Evolutionary conservation across 1,140 invertebrate species (phyloP).

Genomic region (Dufourea novaeangliae): DNA sequence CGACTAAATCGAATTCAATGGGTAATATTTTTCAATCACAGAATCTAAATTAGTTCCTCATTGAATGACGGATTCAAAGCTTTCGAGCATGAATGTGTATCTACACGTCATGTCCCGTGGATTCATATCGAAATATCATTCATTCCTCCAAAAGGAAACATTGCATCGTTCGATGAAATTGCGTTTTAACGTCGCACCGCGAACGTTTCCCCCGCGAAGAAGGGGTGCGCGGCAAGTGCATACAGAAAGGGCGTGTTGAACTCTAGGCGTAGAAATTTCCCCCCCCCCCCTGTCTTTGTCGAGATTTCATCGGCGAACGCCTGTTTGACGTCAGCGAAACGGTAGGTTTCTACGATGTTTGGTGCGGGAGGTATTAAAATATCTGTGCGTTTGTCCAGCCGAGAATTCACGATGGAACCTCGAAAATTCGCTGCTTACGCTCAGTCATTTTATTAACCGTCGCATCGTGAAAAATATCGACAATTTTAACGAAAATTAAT

Average conservation of each 20-base stretch:
- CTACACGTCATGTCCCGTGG: not conserved
- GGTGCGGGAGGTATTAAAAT: not conserved
- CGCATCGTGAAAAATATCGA: not conserved
- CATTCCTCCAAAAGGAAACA: not conserved
- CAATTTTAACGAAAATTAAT: no score
- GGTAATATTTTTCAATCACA: no score
- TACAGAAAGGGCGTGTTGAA: not conserved
- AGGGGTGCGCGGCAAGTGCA: no score
- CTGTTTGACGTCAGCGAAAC: not conserved
- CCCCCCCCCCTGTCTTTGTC: slow-evolving; percentile 3
- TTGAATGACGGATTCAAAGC: no score
- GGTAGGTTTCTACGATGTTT: not conserved
- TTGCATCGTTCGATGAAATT: not conserved
- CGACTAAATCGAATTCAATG: no score
- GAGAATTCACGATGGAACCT: not conserved
- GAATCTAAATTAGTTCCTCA: no score
- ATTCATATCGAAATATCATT: not conserved
- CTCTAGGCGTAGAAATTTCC: not conserved
- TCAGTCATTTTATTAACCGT: not conserved
- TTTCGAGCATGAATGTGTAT: not conserved
- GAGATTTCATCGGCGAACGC: not conserved
- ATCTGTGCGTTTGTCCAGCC: not conserved
- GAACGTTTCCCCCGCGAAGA: not conserved
- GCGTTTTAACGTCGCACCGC: not conserved
- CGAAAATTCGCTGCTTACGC: no score